Conservation (phyloP, 2,797 vertebrate genomes). For the Buphagus erythrorhynchus region DNA sequence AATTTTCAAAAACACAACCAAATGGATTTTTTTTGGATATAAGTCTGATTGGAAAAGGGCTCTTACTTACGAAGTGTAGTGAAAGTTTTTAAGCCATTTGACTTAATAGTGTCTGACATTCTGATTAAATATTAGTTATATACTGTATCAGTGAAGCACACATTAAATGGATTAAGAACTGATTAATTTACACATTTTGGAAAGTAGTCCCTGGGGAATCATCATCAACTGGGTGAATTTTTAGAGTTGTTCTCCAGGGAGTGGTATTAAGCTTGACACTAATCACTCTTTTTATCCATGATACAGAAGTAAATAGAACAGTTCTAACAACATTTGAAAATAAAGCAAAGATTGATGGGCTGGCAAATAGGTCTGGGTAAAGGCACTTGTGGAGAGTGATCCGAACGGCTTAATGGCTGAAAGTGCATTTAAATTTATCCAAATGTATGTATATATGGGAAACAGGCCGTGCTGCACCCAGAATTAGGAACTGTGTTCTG, state of each 20-base stretch:
- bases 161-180: constrained; percentile 67
- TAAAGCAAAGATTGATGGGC: constrained; percentile 21
- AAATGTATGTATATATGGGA: background rate
- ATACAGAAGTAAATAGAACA: constrained; percentile 44
- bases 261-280: constrained; percentile 45
- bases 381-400: background rate
- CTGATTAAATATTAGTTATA: constrained; percentile 61
- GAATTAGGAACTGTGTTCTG: background rate
- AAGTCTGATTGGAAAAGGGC: background rate
- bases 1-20: background rate
- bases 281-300: constrained; percentile 56
- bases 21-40: background rate
- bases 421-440: constrained; percentile 19
- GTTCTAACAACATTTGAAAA: constrained; percentile 24
- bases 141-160: constrained; percentile 53
- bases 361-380: constrained; percentile 31
- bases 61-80: background rate
- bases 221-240: constrained; percentile 62
- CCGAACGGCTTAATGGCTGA: background rate
- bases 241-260: constrained; percentile 34
- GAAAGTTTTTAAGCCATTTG: background rate
- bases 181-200: constrained; percentile 50
- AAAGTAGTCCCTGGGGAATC: constrained; percentile 43
- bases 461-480: background rate
- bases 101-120: constrained; percentile 27